A percentile compares a stretch with the other conserved stretches of the same genome.
These are phyloP conservation scores for Crematogaster levior DNA, from an alignment of 2,888 invertebrate genomes.

Conservation along the genomic window DNA sequence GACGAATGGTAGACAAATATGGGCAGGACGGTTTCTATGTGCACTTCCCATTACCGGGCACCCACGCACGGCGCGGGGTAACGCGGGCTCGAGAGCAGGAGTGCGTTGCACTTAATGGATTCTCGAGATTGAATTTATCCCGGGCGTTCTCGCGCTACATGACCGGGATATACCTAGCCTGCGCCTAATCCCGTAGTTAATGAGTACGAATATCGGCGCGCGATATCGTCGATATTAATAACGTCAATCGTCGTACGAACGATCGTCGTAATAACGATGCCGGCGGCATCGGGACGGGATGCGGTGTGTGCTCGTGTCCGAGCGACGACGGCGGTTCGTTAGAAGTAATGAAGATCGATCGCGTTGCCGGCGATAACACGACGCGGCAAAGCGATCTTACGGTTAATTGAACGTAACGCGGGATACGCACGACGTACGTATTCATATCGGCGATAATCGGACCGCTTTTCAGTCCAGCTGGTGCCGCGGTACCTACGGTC, in stretches of 20 bases:
- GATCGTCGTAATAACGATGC: conserved; percentile 60
- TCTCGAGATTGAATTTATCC: conserved; percentile 78
- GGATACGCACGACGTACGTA: conserved; percentile 38
- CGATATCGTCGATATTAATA: conserved; percentile 70
- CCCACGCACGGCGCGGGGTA: conserved; percentile 80
- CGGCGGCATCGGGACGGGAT: conserved; percentile 51
- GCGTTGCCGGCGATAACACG: conserved; percentile 51
- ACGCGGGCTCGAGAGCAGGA: conserved; percentile 70
- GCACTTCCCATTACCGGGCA: conserved; percentile 83
- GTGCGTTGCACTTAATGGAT: conserved; percentile 77
- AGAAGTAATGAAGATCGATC: conserved; percentile 67
- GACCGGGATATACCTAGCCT: conserved; percentile 39
- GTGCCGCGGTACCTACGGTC: conserved; percentile 24
- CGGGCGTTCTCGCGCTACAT: conserved; percentile 67
- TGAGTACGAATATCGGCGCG: conserved; percentile 68
- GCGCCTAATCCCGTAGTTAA: conserved; percentile 68
- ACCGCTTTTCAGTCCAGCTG: conserved; percentile 1
- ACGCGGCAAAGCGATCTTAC: conserved; percentile 44
- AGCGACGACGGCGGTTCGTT: conserved; percentile 55
- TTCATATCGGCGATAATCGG: conserved; percentile 43
- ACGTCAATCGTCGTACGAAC: conserved; percentile 50
- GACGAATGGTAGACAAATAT: conserved; percentile 82
- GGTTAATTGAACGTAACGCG: conserved; percentile 47
- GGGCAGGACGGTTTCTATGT: conserved; percentile 83
- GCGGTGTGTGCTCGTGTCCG: conserved; percentile 53